Percentiles rank a stretch among this genome's conserved stretches.
Evolutionary conservation across 2,888 invertebrate genomes (phyloP).

Genomic region (Lycia hirtaria): DNA sequence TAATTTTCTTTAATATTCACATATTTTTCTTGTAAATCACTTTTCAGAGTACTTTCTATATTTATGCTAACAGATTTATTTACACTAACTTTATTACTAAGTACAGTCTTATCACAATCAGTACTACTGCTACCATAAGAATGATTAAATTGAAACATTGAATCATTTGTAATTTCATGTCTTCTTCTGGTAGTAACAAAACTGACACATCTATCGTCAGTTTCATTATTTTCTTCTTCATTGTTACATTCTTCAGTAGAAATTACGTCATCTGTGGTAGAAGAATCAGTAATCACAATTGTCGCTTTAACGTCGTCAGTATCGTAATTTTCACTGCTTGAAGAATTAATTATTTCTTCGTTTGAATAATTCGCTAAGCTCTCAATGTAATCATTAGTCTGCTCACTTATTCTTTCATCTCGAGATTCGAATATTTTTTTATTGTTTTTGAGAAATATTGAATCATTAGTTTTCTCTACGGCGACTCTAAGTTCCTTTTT

Average conservation of each 20-base stretch:
- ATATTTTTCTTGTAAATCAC: neutral
- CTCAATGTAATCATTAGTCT: conserved; percentile 39
- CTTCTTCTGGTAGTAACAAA: conserved; percentile 76
- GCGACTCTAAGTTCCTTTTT: conserved; percentile 55
- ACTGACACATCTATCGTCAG: conserved; percentile 50
- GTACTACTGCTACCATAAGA: conserved; percentile 56
- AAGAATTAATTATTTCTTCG: conserved; percentile 30
- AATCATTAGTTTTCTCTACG: conserved; percentile 62
- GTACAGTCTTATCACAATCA: conserved; percentile 63
- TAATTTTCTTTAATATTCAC: neutral
- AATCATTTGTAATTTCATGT: conserved; percentile 61
- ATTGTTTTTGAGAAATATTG: conserved; percentile 58
- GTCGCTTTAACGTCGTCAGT: conserved; percentile 32
- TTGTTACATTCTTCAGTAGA: conserved; percentile 35
- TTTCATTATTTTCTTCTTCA: conserved; percentile 10
- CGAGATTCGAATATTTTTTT: conserved; percentile 36
- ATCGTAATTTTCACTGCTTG: conserved; percentile 33
- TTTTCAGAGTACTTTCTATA: conserved; percentile 1
- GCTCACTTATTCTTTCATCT: conserved; percentile 27
- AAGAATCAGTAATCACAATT: conserved; percentile 40
- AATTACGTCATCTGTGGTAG: conserved; percentile 37
- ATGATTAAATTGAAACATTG: conserved; percentile 59
- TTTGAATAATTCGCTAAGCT: conserved; percentile 42
- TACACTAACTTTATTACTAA: conserved; percentile 44
- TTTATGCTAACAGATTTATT: conserved; percentile 25